Base-by-base conservation (phyloP, 2,888 invertebrate genomes). In the Xestia c-nigrum region DNA sequence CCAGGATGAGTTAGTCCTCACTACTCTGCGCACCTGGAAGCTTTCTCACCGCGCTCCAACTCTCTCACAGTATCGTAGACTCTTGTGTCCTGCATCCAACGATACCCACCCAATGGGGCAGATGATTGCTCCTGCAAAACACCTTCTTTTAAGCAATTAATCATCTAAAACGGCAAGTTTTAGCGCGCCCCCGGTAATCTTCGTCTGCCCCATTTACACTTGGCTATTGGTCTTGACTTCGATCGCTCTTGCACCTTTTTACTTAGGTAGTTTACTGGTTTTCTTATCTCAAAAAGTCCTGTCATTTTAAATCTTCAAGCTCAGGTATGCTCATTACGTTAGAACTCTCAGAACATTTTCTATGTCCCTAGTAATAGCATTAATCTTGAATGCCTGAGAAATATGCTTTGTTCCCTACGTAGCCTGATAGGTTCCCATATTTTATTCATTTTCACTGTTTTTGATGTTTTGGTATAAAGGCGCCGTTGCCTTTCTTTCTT, bases 1-100 rank as follows among this genome's bases (percentile, higher is more conserved):
- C 95, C 95, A 95, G 96, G 94, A 97, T 97, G 98, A 98, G 97
- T 98, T 97, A 95, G 97, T 97, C 95, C 92, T 91, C 94, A 95
- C 92, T 95, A 94, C 93, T 94, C 94, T 91, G 90, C 90, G 94
- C 94, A 95, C 94, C 92, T 93, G 95, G 94, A 95, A 89, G 94
- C 94, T 94, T 94, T 91, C 81, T 90, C 94, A 93, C 94, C 88
- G 89, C 90, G 91, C 90, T 91, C 89, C 89, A 88, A 90, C 88
- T 91, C 66, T 88, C 77, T 83, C 87, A 87, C 91, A 89, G 80
- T 84, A 86, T 83, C 79, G 74, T 87, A 87, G 88, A 80, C 74
- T 88, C 83, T 88, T 86, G 70, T 57, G 84, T 84, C 83, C 84
- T 81, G 87, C 86, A 85, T 85, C 85, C 85, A 76, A 82, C 74